Base-by-base conservation (phyloP, 2,797 vertebrate species). In the Craterocephalus amniculus region DNA sequence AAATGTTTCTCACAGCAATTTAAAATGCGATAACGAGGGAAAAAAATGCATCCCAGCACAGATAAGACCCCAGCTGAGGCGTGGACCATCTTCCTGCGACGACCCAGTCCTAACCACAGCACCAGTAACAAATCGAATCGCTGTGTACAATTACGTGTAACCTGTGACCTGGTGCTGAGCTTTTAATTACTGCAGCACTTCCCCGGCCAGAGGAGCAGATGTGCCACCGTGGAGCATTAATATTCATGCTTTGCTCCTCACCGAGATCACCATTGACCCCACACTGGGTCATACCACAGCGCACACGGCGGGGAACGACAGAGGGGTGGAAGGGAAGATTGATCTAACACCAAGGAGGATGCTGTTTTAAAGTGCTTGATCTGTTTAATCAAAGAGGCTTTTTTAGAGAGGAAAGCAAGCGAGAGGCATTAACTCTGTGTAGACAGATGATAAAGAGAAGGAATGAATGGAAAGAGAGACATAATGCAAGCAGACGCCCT, bases 191-290 rank as follows among this genome's bases (percentile, higher is more conserved):
- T 24, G 56, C 70, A 57, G 78, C 70, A 32, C 64, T 34, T 65
- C 6, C 9, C 3, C 29, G 14, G 18, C 61, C 70, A n/a, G 67
- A 48, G 59, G 76, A 83, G 85, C 88, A 87, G 88, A 82, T 87
- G 84, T 72, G 79, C 60, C 79, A 45, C 70, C 1, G 1, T 1
- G 40, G 45, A 68, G 32, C 80, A 76, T 91, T 83, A 76, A 85
- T 90, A 86, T 87, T 83, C 67, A 77, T 38, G 70, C 70, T 68
- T 68, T 35, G 60, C 76, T 67, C 31, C 88, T 74, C 35, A 26
- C 87, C 61, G 88, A 83, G 90, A 87, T 88, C 83, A 87, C 78
- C 76, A 69, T 62, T 38, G 63, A 70, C 72, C 83, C 38, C 88
- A 70, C 81, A 18, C 77, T 45, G 87, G 65, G 77, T 55, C 62